These are phyloP conservation scores for Torymus auratus DNA, from an alignment of 2,888 invertebrate species.

Conservation along the genomic window DNA sequence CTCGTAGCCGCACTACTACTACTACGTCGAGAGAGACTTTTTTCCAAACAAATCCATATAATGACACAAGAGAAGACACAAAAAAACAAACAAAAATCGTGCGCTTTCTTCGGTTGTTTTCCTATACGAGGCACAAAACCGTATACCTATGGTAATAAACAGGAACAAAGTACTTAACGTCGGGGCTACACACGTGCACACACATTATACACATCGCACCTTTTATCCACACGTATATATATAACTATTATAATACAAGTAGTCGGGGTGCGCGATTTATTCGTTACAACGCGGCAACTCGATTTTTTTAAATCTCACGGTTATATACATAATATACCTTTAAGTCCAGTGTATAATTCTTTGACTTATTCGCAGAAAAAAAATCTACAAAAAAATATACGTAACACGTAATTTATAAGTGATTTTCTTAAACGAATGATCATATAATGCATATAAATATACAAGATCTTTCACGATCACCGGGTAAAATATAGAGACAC, in stretches of 20 bases:
- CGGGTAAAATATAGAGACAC: background rate
- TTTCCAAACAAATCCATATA: slow-evolving; percentile 31
- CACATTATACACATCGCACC: no score
- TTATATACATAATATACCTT: background rate
- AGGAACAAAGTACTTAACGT: no score
- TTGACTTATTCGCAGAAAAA: slow-evolving; percentile 23
- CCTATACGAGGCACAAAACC: no score
- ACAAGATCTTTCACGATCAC: slow-evolving; percentile 30
- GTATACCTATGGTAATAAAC: no score
- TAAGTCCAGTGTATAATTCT: slow-evolving; percentile 10
- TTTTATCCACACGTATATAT: no score
- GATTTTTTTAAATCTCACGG: no score
- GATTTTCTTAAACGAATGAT: slow-evolving; percentile 10
- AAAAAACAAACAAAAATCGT: background rate
- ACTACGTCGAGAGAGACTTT: slow-evolving; percentile 53
- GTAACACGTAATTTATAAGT: slow-evolving; percentile 36
- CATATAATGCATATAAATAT: slow-evolving; percentile 14
- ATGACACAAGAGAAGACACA: background rate
- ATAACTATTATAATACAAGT: no score
- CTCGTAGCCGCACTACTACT: slow-evolving; percentile 37
- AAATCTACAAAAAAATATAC: slow-evolving; percentile 14
- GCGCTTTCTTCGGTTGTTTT: slow-evolving; percentile 24
- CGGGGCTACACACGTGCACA: no score
- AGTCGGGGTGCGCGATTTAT: no score
- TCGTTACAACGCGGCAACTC: no score